Evolutionary conservation across 2,888 invertebrate genomes (phyloP), one percentile per base, ranked within the genome.

Genomic region (Sepioteuthis lessoniana): DNA sequence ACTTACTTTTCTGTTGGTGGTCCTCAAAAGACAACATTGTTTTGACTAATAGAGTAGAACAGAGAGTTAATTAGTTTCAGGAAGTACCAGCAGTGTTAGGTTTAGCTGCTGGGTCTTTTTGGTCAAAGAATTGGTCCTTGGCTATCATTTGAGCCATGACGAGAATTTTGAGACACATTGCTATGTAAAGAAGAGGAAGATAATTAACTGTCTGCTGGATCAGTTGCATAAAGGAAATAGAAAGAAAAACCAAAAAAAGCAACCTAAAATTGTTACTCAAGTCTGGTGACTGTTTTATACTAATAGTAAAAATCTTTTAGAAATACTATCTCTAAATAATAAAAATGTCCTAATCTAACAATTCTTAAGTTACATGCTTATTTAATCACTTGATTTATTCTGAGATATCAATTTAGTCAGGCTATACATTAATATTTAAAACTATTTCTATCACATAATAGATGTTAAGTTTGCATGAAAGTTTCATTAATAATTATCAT

Each of bases 21-120:
- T 76, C n/a, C 76, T n/a, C 35, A 35, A 76, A 76, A n/a, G 76
- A 76, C n/a, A n/a, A 35, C 13, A 76, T 76, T 35, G 35, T 76
- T 13, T 35, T 76, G 76, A n/a, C n/a, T 76, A 76, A 76, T 13
- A 76, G 76, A 76, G 76, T 76, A n/a, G 76, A 35, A 35, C 76
- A 76, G 76, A 13, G n/a, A n/a, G n/a, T 35, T 76, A 35, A 76
- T 76, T 76, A 76, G 76, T 76, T 76, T 16, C 25, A 35, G 35
- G 76, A 76, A 76, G n/a, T 76, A 76, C 35, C 76, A 76, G 76
- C 76, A 76, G 76, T 35, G 76, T 76, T 19, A 16, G n/a, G 35
- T 76, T 60, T 76, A 76, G 76, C 76, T 76, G n/a, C n/a, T 35
- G 76, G 76, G 76, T 35, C 76, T 76, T n/a, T n/a, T 76, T 76